These are phyloP conservation scores for Anarsia innoxiella DNA, from an alignment of 2,888 invertebrate genomes.

Conservation along the genomic window DNA sequence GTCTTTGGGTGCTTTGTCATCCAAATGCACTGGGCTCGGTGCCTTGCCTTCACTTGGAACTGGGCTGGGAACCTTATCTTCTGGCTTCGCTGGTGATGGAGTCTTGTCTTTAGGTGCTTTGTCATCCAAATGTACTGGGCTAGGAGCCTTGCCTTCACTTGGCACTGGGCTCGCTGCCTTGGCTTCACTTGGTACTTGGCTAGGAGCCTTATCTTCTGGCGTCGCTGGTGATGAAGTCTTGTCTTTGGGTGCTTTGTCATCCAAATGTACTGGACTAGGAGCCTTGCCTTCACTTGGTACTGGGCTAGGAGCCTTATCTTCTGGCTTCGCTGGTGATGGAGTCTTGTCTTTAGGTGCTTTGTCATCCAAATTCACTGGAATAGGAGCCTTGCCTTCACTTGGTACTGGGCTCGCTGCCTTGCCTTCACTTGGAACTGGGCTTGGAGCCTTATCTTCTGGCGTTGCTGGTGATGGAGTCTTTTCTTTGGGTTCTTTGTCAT, in stretches of 20 bases:
- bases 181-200: not conserved
- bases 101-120: no score
- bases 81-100: no score
- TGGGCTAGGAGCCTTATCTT: not conserved
- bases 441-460: not conserved
- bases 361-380: not conserved
- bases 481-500: no score
- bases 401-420: conserved; percentile 10
- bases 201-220: not conserved
- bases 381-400: conserved; percentile 9
- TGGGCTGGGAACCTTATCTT: conserved; percentile 1
- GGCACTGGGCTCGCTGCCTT: not conserved
- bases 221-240: no score
- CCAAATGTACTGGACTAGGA: not conserved
- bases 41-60: not conserved
- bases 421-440: conserved; percentile 3
- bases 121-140: no score
- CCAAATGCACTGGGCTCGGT: not conserved
- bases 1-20: not conserved
- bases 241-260: not conserved
- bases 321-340: conserved; percentile 7
- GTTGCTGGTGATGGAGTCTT: no score
- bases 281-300: not conserved
- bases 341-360: conserved; percentile 10
- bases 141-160: not conserved